A percentile compares a stretch with the other conserved stretches of the same genome.
phyloP scores from a whole-genome alignment of 2,113 vertebrate species.

The Smithornis capensis region DNA sequence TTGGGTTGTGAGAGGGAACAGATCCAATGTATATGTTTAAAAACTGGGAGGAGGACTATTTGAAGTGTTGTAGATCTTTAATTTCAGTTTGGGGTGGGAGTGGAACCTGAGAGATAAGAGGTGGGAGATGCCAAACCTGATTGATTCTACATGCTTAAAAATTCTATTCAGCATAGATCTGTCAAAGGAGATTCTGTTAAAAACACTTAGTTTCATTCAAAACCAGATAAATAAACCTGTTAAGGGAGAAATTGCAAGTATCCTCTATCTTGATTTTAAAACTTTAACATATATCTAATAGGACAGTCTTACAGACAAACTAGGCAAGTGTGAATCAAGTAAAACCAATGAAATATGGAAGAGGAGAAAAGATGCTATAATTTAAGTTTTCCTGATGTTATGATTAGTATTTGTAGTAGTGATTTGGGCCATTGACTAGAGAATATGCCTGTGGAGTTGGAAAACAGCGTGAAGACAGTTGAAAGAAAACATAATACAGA shows the following conservation, averaged over 20 bases:
- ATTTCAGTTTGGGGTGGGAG: not conserved
- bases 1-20: conserved; percentile 30
- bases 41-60: conserved; percentile 13
- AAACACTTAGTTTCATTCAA: not conserved
- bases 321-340: not conserved
- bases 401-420: not conserved
- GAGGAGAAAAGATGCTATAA: not conserved
- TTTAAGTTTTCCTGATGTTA: not conserved
- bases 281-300: not conserved
- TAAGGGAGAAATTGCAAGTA: not conserved
- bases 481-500: not conserved
- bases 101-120: not conserved
- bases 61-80: not conserved
- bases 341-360: not conserved
- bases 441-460: not conserved
- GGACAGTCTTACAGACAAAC: not conserved
- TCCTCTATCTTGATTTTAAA: not conserved
- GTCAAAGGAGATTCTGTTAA: not conserved
- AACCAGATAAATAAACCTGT: not conserved
- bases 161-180: not conserved
- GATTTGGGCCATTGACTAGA: not conserved
- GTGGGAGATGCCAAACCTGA: not conserved
- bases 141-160: not conserved
- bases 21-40: conserved; percentile 38
- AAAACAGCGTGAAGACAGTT: not conserved